These are phyloP conservation scores for Pteruthius melanotis DNA, from an alignment of 2,113 vertebrate species.

Conservation along the genomic window DNA sequence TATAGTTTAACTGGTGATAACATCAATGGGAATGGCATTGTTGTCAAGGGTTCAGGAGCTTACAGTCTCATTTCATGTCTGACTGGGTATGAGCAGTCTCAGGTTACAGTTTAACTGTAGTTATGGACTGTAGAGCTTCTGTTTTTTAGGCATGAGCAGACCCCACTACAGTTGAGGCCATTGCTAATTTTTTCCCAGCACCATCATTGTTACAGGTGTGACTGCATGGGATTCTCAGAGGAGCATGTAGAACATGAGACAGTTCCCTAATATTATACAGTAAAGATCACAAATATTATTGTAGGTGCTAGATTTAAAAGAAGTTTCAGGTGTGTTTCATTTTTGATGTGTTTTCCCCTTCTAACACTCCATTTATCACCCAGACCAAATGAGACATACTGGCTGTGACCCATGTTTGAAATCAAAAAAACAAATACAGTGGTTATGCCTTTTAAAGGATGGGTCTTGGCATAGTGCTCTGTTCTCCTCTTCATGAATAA, in stretches of 20 bases:
- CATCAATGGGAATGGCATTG: not conserved
- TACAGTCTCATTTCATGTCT: not conserved
- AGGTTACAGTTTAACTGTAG: not conserved
- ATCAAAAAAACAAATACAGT: not conserved
- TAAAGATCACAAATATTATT: not conserved
- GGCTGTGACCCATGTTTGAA: not conserved
- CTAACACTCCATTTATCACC: not conserved
- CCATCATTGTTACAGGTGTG: not conserved
- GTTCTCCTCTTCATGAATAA: not conserved
- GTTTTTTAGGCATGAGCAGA: not conserved
- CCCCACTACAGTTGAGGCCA: not conserved
- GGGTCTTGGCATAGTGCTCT: not conserved
- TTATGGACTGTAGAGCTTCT: not conserved
- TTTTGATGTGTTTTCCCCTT: not conserved
- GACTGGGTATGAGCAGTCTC: not conserved
- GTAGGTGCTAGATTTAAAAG: not conserved
- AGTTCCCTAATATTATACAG: not conserved
- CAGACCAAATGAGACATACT: not conserved
- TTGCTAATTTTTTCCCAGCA: not conserved
- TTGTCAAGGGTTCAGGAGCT: not conserved
- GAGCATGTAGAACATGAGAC: rapidly evolving
- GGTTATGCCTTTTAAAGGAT: not conserved
- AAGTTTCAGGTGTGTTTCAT: not conserved
- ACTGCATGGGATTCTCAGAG: not conserved
- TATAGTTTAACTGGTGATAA: not conserved